Base-by-base conservation (phyloP, 2,888 invertebrate species). In the Cerastoderma edule region DNA sequence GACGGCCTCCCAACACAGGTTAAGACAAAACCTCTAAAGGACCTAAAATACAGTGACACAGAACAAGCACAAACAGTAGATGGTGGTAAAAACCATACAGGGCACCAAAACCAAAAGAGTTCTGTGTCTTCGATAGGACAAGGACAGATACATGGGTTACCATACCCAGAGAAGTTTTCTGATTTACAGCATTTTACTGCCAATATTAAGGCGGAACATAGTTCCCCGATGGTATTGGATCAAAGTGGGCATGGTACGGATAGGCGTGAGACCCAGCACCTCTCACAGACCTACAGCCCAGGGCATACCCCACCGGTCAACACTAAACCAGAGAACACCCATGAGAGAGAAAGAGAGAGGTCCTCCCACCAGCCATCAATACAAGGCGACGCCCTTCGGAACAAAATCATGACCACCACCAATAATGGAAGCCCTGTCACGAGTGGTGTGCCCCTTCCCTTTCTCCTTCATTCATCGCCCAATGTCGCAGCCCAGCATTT, bases 1-100 rank as follows among this genome's bases (percentile, higher is more conserved):
- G 74, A 78, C 39, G 75, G 46, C 48, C 71, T 72, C 33, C 74
- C 75, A 2, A 66, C 74, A 2, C 74, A 75, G 71, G 74, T 75
- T 50, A 72, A 68, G 60, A 63, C 66, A 56, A 78, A 72, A 33
- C 54, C 78, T 27, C 39, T 27, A 19, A 50, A 63, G n/a, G 65
- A 39, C 39, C 33, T 67, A 10, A 74, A 74, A 56, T 28, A 48
- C 63, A 24, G 67, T 65, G 16, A 64, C 60, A 67, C 67, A n/a
- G 27, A 32, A 13, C 57, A 57, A 28, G 33, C 32, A 57, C n/a
- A n/a, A n/a, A n/a, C n/a, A n/a, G n/a, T n/a, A n/a, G n/a, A n/a
- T n/a, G 57, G 8, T 57, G n/a, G 4, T 10, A 57, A 57, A 33
- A 57, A 33, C 32, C 57, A 57, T 19, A 13, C 57, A 33, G 57